Base-by-base conservation (phyloP, 2,797 vertebrate genomes). In the Lacerta bilineata region DNA sequence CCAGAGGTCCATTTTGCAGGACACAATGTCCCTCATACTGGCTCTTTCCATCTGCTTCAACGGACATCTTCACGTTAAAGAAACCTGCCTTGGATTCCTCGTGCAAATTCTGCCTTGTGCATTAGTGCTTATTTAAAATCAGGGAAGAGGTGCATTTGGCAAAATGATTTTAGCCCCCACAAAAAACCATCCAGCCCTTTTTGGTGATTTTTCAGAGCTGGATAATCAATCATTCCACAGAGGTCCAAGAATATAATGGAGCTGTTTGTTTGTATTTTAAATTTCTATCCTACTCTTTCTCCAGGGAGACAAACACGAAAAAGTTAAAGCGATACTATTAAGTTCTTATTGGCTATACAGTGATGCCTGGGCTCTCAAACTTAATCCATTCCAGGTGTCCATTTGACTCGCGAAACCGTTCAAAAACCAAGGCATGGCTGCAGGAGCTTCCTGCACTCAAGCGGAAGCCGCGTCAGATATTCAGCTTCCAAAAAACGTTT, bases 1-100 rank as follows among this genome's bases (percentile, higher is more conserved):
- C 27, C 13, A 80, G 2, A 71, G 61, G 33, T 10, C 78, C 75
- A 83, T 84, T 7, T 74, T 20, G 0, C 79, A 87, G 87, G 39
- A 46, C 85, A 89, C 89, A 86, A 84, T 90, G 79, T 90, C n/a
- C 33, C 90, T 88, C 79, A 17, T 81, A 18, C 8, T 85, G n/a
- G 27, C 25, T 46, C 33, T 17, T n/a, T 83, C 43, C 81, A 78
- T 43, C 36, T 78, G 61, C 74, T 85, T 88, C 64, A 80, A 80
- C 8, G 39, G 33, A 46, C 27, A 50, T 23, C 9, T 41, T 41
- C 61, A 55, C 79, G 23, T 55, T 36, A 80, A 3, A 39, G 71
- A 55, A 80, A 66, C 61, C 36, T 75, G 39, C 55, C 59, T 55
- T 66, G 33, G 27, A 20, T 39, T 80, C 41, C 66, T 64, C 2